Evolutionary conservation across 2,797 vertebrate genomes (phyloP), one percentile per base, ranked within the genome.

Genomic region (Sebastes kiyomatsui): DNA sequence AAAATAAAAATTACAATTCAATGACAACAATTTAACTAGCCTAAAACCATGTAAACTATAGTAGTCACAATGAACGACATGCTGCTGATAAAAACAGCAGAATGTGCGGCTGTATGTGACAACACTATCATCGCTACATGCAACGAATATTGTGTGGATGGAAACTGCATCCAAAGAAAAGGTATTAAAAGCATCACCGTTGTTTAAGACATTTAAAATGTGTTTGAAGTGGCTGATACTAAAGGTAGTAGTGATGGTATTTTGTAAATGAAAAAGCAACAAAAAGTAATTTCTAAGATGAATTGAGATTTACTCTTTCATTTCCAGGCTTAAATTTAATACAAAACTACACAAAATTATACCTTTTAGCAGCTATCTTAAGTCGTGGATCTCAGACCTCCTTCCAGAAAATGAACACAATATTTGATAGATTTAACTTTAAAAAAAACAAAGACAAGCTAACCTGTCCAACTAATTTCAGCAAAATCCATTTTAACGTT

Each of bases 261-360:
- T 65, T 11, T 25, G 0, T 14, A 23, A 10, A 42, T 10, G 4
- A 38, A 64, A 35, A 35, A 38, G 28, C 28, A 64, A 64, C 32
- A 30, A 9, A 18, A 30, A 20, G 22, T 0, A 5, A 27, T 27
- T 27, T 58, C 23, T 27, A 3, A 22, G 11, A 13, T n/a, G 0
- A 9, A 35, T n/a, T 3, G n/a, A 61, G 28, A 9, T 35, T 33
- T 13, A 22, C 20, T 4, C 18, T 33, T 62, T 22, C 2, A 9
- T 5, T 38, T 35, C 32, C 12, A 7, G 7, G 33, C 8, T 46
- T 46, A 66, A 4, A 65, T 25, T 65, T 25, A 1, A 25, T 16
- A 42, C 7, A 65, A 66, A 9, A 38, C 1, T n/a, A n/a, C n/a
- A n/a, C n/a, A n/a, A n/a, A n/a, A n/a, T n/a, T n/a, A n/a, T n/a